Conservation (phyloP, 2,113 vertebrate species). For the Eurypyga helias region DNA sequence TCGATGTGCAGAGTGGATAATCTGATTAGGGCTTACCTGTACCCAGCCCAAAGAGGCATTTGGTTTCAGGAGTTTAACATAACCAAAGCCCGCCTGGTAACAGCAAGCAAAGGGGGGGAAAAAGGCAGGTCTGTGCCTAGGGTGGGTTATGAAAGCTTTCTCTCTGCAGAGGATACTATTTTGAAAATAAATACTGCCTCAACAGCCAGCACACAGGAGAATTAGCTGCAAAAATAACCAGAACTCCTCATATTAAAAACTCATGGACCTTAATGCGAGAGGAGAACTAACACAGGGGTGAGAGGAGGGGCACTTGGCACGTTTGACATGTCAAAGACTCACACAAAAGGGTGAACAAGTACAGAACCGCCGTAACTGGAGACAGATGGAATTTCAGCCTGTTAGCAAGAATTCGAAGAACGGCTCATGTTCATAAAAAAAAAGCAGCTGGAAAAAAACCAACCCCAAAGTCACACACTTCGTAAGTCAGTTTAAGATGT, state of each 20-base stretch:
- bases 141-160: neutral
- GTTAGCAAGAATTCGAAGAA: neutral
- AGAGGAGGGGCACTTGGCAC: neutral
- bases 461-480: neutral
- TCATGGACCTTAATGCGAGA: accelerated
- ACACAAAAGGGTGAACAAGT: neutral
- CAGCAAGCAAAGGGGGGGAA: neutral
- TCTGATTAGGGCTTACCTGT: slow-evolving; percentile 51
- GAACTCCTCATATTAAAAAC: neutral
- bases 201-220: neutral
- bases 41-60: neutral
- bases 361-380: neutral
- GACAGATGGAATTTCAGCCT: neutral
- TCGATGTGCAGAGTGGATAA: neutral
- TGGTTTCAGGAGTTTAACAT: slow-evolving; percentile 7
- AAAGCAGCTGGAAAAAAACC: neutral
- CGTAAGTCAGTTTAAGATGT: neutral
- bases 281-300: neutral
- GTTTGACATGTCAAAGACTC: neutral
- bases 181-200: neutral
- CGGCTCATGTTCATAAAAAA: neutral
- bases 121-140: neutral
- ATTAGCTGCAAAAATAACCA: neutral
- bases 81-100: neutral
- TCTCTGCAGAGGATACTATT: neutral